phyloP scores from a whole-genome alignment of 2,888 invertebrate species.

The Drosophila subsilvestris region DNA sequence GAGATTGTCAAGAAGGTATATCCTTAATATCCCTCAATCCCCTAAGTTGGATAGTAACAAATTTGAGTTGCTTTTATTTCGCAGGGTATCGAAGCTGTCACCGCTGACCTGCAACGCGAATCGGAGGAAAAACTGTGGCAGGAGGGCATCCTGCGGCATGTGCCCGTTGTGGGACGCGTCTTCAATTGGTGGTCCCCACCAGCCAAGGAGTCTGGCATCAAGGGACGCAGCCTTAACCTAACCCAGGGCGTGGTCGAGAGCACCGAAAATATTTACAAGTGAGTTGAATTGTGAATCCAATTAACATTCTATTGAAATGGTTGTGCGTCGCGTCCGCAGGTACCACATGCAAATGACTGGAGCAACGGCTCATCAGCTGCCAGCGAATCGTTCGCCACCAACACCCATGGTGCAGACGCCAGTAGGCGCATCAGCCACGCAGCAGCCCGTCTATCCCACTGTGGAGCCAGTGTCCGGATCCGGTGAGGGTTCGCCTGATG shows the following conservation, averaged over 20 bases:
- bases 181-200: constrained; percentile 99
- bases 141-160: constrained; percentile 96
- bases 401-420: constrained; percentile 89
- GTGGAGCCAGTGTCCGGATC: constrained; percentile 55
- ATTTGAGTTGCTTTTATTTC: not conserved
- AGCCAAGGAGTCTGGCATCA: constrained; percentile 88
- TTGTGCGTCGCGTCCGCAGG: constrained; percentile 80
- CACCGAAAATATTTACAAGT: constrained; percentile 90
- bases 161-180: constrained; percentile 96
- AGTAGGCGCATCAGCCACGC: constrained; percentile 84
- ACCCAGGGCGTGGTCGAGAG: constrained; percentile 91
- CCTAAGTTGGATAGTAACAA: not conserved
- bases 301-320: not conserved
- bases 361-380: constrained; percentile 85
- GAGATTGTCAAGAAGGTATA: constrained; percentile 91
- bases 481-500: constrained; percentile 84
- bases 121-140: constrained; percentile 95
- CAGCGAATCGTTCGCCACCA: constrained; percentile 87
- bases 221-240: constrained; percentile 93
- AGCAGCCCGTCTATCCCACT: constrained; percentile 82
- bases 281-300: constrained; percentile 23
- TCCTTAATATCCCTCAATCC: not conserved
- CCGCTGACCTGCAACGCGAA: constrained; percentile 95
- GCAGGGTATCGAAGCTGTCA: constrained; percentile 95
- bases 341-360: constrained; percentile 91